Conservation (phyloP, 2,113 vertebrate species). For the Ailurus styani region DNA sequence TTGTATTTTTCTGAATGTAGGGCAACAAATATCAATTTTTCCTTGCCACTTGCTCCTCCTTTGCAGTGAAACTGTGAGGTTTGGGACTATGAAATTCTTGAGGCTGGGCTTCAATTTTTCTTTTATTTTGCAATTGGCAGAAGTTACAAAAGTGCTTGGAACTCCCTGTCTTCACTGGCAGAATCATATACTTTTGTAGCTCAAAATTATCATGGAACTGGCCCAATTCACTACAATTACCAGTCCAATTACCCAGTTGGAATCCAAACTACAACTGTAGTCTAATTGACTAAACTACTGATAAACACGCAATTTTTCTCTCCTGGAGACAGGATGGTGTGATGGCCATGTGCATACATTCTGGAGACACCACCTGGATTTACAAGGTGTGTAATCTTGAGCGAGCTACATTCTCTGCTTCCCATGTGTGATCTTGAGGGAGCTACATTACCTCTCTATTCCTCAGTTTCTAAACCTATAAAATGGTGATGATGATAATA, state of each 20-base stretch:
- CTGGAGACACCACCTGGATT: not conserved
- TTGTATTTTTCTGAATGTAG: constrained; percentile 77
- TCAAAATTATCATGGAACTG: not conserved
- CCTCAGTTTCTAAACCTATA: not conserved
- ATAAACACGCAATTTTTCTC: not conserved
- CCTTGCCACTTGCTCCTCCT: not conserved
- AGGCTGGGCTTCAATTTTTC: not conserved
- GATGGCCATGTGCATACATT: not conserved
- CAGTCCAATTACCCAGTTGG: not conserved
- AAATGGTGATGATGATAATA: not conserved
- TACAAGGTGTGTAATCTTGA: not conserved
- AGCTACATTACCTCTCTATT: not conserved
- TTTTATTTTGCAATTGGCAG: not conserved
- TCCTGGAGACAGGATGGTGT: not conserved
- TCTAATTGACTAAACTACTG: not conserved
- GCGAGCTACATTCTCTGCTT: not conserved
- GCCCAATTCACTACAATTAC: not conserved
- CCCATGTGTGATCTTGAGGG: not conserved
- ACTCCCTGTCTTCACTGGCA: not conserved
- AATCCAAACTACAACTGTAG: not conserved
- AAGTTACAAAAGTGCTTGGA: not conserved
- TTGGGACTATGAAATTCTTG: not conserved
- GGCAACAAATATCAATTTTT: constrained; percentile 52
- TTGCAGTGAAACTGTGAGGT: not conserved
- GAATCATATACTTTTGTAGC: not conserved